phyloP scores from a whole-genome alignment of 1,140 invertebrate species.

The Nasonia giraulti region DNA sequence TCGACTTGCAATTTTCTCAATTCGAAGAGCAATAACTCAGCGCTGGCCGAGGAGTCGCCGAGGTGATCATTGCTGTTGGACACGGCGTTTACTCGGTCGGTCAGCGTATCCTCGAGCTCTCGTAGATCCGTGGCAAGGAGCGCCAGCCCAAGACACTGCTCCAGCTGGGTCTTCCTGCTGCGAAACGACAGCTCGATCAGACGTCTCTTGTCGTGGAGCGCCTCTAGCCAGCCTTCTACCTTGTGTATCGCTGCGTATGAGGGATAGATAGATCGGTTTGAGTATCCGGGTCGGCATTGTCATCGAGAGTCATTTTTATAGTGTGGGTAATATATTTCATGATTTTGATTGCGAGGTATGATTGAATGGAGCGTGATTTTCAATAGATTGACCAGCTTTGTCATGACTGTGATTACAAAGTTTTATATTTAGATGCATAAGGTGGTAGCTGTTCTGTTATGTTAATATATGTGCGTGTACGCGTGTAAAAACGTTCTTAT shows the following conservation, averaged over 20 bases:
- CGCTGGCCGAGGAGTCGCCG: conserved; percentile 82
- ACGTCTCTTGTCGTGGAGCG: conserved; percentile 84
- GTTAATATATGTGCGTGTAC: no score
- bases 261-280: no score
- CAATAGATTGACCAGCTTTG: no score
- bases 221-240: conserved; percentile 85
- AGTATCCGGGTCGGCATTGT: no score
- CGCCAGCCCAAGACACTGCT: conserved; percentile 86
- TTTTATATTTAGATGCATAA: no score
- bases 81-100: conserved; percentile 72
- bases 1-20: conserved; percentile 83
- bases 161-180: conserved; percentile 81
- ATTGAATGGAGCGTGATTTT: no score
- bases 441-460: no score
- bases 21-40: conserved; percentile 81
- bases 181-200: conserved; percentile 85
- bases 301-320: no score
- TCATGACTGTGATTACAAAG: no score
- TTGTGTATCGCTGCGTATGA: conserved; percentile 77
- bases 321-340: no score
- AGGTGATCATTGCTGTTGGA: conserved; percentile 73
- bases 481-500: no score
- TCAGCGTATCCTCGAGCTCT: conserved; percentile 79
- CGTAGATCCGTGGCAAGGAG: conserved; percentile 83
- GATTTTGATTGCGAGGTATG: no score